phyloP scores from a whole-genome alignment of 2,797 vertebrate genomes.

The Sebastes hubbsi region DNA sequence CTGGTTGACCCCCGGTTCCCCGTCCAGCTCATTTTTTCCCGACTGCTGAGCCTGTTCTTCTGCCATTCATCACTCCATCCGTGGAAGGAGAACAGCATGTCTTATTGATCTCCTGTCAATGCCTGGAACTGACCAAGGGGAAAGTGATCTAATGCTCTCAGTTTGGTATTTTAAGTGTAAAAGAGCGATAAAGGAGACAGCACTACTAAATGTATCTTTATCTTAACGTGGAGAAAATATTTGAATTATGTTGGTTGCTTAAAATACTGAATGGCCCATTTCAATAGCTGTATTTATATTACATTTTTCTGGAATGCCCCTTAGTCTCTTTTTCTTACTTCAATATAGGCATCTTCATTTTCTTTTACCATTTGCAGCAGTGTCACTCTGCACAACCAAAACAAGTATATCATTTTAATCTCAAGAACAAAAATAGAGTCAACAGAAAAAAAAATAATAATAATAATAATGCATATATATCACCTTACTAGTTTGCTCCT shows the following conservation, averaged over 20 bases:
- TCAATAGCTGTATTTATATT: neutral
- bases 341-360: neutral
- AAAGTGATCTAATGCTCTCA: slow-evolving; percentile 59
- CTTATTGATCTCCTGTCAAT: slow-evolving; percentile 81
- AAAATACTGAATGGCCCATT: neutral
- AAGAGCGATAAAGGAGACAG: slow-evolving; percentile 6
- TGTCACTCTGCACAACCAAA: neutral
- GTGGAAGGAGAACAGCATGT: slow-evolving; percentile 71
- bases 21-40: slow-evolving; percentile 68
- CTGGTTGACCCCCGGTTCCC: slow-evolving; percentile 65
- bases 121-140: slow-evolving; percentile 65
- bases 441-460: neutral
- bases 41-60: slow-evolving; percentile 61
- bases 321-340: neutral
- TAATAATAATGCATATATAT: neutral
- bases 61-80: slow-evolving; percentile 76
- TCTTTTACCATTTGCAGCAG: neutral
- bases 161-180: slow-evolving; percentile 42
- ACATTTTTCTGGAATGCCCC: neutral
- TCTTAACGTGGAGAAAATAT: neutral
- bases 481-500: neutral
- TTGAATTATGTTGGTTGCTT: neutral
- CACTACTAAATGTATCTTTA: neutral
- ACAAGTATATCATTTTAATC: neutral
- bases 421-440: neutral